phyloP scores from a whole-genome alignment of 1,140 invertebrate species.

The Sminthurides bifidus region DNA sequence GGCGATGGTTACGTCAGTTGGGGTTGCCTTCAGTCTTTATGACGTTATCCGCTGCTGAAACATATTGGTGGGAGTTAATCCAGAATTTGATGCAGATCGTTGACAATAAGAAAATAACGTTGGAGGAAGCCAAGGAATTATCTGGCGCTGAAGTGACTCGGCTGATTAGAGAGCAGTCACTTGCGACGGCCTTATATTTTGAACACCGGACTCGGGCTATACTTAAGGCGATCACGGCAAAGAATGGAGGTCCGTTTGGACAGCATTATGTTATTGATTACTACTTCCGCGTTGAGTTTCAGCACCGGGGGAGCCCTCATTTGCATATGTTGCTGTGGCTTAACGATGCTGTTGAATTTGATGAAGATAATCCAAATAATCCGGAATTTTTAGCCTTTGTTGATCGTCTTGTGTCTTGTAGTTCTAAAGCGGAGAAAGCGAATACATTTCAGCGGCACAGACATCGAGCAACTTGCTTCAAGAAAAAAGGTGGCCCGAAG shows the following conservation, averaged over 20 bases:
- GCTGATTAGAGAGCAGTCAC: constrained; percentile 38
- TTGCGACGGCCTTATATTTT: constrained; percentile 33
- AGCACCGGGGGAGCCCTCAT: constrained; percentile 39
- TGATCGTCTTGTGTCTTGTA: not conserved
- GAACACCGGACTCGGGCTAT: not conserved
- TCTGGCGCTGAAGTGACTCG: not conserved
- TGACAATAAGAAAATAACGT: constrained; percentile 29
- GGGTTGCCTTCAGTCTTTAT: constrained; percentile 36
- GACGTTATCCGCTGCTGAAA: constrained; percentile 37
- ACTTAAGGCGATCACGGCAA: not conserved
- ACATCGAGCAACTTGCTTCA: not conserved
- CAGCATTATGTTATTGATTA: constrained; percentile 2
- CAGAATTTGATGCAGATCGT: constrained; percentile 35
- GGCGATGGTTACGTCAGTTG: constrained; percentile 37
- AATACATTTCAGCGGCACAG: not conserved
- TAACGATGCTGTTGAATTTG: constrained; percentile 33
- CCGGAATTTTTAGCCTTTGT: not conserved
- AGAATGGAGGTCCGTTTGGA: not conserved
- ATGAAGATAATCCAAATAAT: not conserved
- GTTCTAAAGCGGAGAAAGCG: not conserved
- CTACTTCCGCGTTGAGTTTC: constrained; percentile 37
- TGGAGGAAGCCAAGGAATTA: constrained; percentile 9
- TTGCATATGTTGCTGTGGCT: constrained; percentile 38
- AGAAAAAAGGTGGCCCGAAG: not conserved
- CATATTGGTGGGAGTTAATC: constrained; percentile 36